Base-by-base conservation (phyloP, 1,140 invertebrate species). In the Thereuonema tuberculata region DNA sequence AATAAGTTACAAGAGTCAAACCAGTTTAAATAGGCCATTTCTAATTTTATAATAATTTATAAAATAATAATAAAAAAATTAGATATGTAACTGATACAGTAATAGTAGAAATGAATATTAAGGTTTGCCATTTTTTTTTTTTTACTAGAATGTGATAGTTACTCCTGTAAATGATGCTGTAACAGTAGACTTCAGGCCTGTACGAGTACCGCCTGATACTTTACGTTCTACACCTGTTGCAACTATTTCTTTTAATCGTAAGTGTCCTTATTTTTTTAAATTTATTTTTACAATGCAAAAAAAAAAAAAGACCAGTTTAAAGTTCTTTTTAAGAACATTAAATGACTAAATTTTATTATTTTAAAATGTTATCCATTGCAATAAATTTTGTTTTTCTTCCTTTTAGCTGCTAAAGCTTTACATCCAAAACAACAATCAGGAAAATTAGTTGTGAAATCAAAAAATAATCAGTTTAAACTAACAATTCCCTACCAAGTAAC, bases 211-310 rank as follows among this genome's bases (percentile, higher is more conserved):
- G 57, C 80, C 83, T 53, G 81, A 81, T 63, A 75, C 79, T 20
- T 76, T 79, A 58, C 71, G 76, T 62, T 78, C 80, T 60, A 79
- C 80, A 25, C 74, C 80, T 65, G 79, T 88, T 46, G 87, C 85
- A 43, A 79, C 78, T 56, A 74, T 91, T 56, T 82, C 84, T 61
- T 81, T 88, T 64, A 80, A 86, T 75, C 88, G 87, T 89, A 74
- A 81, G 82, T 81, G 64, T 27, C 53, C 9, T 12, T 26, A 14
- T 55, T 50, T 24, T 24, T 5, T 14, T 50, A 50, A 20, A 9
- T 21, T 50, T 50, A 24, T 14, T 50, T 50, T 5, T 50, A 50
- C 9, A 21, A 14, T 50, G 23, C 9, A 50, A 14, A 50, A 21
- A 12, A 12, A 37, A 37, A 37, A 9, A n/a, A n/a, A n/a, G n/a